Evolutionary conservation across 2,797 vertebrate genomes (phyloP).

Genomic region (Oreochromis grahami): DNA sequence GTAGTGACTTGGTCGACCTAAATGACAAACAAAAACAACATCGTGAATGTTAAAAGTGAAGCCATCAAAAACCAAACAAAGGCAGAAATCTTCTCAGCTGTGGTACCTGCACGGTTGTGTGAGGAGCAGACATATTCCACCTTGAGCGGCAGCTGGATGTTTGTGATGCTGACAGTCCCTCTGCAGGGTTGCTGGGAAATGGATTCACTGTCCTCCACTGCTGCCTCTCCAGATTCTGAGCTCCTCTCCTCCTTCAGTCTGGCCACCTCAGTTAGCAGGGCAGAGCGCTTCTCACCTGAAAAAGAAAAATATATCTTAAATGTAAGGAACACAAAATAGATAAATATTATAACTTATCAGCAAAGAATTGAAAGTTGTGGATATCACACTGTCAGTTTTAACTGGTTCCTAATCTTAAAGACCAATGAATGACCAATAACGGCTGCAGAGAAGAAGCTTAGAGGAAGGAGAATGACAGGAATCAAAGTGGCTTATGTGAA

Average conservation of each 20-base stretch:
- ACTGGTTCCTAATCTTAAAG: neutral
- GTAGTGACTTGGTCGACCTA: slow-evolving; percentile 77
- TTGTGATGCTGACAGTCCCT: slow-evolving; percentile 72
- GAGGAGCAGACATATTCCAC: slow-evolving; percentile 81
- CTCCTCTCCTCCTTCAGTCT: slow-evolving; percentile 59
- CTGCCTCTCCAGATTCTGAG: neutral
- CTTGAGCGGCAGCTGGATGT: slow-evolving; percentile 81
- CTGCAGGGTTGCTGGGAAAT: slow-evolving; percentile 69
- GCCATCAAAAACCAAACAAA: too few relatives aligned
- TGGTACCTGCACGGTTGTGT: slow-evolving; percentile 62
- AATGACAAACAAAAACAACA: neutral
- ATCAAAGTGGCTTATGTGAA: neutral
- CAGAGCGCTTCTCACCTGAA: slow-evolving; percentile 76
- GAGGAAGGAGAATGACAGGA: neutral
- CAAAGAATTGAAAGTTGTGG: fast-evolving
- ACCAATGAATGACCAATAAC: neutral
- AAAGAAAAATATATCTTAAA: neutral
- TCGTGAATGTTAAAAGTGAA: neutral
- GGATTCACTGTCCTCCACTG: neutral
- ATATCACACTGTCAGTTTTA: neutral
- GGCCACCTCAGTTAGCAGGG: slow-evolving; percentile 70
- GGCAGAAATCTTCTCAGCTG: neutral
- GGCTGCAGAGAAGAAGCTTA: fast-evolving
- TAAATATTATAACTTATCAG: neutral
- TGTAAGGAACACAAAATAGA: neutral